These are phyloP conservation scores for Clostera curtula DNA, from an alignment of 2,888 invertebrate species.

Conservation along the genomic window DNA sequence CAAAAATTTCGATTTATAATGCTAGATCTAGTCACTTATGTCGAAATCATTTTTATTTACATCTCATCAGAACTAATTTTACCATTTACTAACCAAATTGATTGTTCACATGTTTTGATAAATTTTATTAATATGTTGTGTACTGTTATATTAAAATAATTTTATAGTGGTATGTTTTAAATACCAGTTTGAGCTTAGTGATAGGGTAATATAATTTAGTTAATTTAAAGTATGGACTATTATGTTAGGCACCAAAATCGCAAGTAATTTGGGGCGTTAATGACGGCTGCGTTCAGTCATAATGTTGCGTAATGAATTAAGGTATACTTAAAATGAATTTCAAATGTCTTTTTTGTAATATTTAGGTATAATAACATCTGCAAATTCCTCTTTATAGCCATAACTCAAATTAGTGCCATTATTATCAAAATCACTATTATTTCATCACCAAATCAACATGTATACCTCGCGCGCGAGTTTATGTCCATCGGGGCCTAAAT, in stretches of 20 bases:
- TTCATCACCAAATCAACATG: too few species aligned
- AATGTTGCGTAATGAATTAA: constrained; percentile 7
- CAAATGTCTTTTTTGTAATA: too few species aligned
- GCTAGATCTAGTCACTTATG: constrained; percentile 38
- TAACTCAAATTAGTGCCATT: constrained; percentile 37
- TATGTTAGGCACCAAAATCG: constrained; percentile 14
- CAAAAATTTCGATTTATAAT: constrained; percentile 12
- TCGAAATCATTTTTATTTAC: constrained; percentile 28
- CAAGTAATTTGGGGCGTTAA: too few species aligned
- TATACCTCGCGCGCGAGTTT: too few species aligned
- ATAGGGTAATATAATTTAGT: constrained; percentile 33
- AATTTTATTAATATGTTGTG: constrained; percentile 70
- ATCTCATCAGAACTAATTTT: constrained; percentile 34
- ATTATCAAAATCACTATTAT: constrained; percentile 6
- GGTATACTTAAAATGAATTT: too few species aligned
- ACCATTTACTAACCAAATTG: constrained; percentile 65
- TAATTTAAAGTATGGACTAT: constrained; percentile 32
- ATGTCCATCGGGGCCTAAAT: too few species aligned
- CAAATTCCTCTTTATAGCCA: constrained; percentile 24
- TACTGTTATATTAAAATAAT: constrained; percentile 50
- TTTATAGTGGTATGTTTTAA: constrained; percentile 54
- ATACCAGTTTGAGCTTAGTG: constrained; percentile 38
- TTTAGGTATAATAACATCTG: too few species aligned
- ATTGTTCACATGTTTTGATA: constrained; percentile 66
- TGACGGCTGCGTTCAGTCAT: too few species aligned